Evolutionary conservation across 2,888 invertebrate species (phyloP), one percentile per base, ranked within the genome.

Genomic region (Dryocosmus kuriphilus): DNA sequence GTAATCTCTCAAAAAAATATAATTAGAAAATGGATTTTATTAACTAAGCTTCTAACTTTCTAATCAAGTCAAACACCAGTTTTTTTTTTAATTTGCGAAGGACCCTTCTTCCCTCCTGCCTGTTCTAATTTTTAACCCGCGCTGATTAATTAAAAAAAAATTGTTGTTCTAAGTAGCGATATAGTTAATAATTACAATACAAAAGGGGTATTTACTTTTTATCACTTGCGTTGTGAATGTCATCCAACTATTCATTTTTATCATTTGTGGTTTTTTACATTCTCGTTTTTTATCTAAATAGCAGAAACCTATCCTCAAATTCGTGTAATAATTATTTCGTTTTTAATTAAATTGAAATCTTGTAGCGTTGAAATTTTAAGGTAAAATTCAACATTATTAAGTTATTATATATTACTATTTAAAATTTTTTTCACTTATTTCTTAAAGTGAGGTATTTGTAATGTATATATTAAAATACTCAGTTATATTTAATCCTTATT

Each of bases 81-180:
- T 71, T 51, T 5, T 32, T 51, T 71, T 19, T 41, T 38, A 8
- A 46, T 41, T 46, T 35, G n/a, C 38, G 19, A 60, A 27, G 60
- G n/a, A 27, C 27, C 32, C 46, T 61, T 14, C 41, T 38, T 38
- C 32, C 46, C 61, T 14, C 41, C 75, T 38, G 30, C 60, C 38
- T 46, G 38, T 75, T 75, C 38, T 24, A 41, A 24, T 62, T 62
- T 75, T 61, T 55, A 27, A 73, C 30, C n/a, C 11, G 22, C 27
- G 67, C 27, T n/a, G 16, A 60, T 57, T 60, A 24, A 32, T 74
- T 74, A 27, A 74, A 7, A 71, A 30, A 30, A 30, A 51, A 27
- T 51, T 51, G n/a, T n/a, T 22, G 1, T n/a, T 9, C 7, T 22
- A 7, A 0, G n/a, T 9, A 22, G 9, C 3, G n/a, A 22, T 9